Evolutionary conservation across 2,113 vertebrate species (phyloP).

Genomic region (Ursus arctos): DNA sequence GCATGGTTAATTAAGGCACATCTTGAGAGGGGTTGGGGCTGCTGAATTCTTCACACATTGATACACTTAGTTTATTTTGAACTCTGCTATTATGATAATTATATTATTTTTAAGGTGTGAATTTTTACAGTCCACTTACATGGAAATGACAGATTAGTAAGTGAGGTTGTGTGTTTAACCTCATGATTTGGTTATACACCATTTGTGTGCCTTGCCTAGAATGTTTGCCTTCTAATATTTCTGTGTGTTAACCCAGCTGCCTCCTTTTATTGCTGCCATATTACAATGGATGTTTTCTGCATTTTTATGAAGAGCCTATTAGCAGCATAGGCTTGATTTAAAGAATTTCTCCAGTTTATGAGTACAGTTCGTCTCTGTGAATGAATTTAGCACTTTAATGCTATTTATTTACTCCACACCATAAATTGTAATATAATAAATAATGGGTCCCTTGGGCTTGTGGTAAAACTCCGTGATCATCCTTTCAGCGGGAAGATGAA

Average conservation of each 20-base stretch:
- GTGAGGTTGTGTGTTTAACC: constrained; percentile 64
- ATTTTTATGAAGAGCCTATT: constrained; percentile 81
- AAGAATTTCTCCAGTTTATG: constrained; percentile 69
- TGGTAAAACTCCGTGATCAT: constrained; percentile 85
- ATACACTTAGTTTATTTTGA: constrained; percentile 35
- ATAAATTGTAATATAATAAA: constrained; percentile 87
- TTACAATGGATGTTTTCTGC: constrained; percentile 80
- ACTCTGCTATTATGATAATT: constrained; percentile 51
- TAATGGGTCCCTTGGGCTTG: constrained; percentile 81
- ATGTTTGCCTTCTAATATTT: constrained; percentile 64
- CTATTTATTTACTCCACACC: constrained; percentile 87
- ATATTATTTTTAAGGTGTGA: constrained; percentile 40
- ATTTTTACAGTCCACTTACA: constrained; percentile 40
- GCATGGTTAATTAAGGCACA: constrained; percentile 55
- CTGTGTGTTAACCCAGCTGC: constrained; percentile 61
- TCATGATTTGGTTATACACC: not conserved
- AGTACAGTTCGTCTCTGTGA: constrained; percentile 76
- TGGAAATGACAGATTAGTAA: constrained; percentile 50
- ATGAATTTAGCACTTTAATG: constrained; percentile 86
- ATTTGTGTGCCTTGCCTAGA: not conserved
- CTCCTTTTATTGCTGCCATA: constrained; percentile 79
- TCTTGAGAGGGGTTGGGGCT: not conserved
- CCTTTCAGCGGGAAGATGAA: constrained; percentile 84
- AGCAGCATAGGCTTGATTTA: constrained; percentile 80
- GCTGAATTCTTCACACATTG: constrained; percentile 4